These are phyloP conservation scores for Loripinus fragilis DNA, from an alignment of 2,888 invertebrate species.

Conservation along the genomic window DNA sequence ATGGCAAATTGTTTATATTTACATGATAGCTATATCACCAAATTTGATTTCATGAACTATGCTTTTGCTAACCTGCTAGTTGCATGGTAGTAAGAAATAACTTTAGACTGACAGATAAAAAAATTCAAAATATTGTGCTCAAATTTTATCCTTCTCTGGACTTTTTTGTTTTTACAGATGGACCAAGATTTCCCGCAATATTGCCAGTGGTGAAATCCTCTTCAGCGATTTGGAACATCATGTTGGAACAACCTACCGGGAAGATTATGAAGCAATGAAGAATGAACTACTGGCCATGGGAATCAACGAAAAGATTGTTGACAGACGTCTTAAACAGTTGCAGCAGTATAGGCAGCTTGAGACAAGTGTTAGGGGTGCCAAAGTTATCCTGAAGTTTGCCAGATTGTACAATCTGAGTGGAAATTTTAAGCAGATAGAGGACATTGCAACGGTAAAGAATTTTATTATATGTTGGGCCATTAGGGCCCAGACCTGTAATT, in stretches of 20 bases:
- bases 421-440: constrained; percentile 37
- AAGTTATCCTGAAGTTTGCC: constrained; percentile 51
- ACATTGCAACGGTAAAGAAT: constrained; percentile 26
- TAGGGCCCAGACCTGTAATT: too few species aligned
- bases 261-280: constrained; percentile 3
- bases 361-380: constrained; percentile 55
- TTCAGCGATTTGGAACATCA: constrained; percentile 1
- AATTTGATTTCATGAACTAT: too few species aligned
- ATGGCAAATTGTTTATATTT: too few species aligned
- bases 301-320: constrained; percentile 4
- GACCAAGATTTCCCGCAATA: background rate
- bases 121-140: too few species aligned
- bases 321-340: constrained; percentile 52
- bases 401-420: constrained; percentile 48
- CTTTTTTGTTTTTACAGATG: background rate
- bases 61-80: too few species aligned
- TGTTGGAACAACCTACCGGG: background rate
- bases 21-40: too few species aligned
- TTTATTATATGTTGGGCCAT: too few species aligned
- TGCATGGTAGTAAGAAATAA: too few species aligned
- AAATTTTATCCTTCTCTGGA: too few species aligned
- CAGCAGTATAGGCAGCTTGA: constrained; percentile 46
- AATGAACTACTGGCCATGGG: constrained; percentile 14
- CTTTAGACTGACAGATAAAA: too few species aligned
- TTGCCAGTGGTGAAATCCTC: constrained; percentile 9